Evolutionary conservation across 2,797 vertebrate genomes (phyloP).

Genomic region (Gorsachius magnificus): DNA sequence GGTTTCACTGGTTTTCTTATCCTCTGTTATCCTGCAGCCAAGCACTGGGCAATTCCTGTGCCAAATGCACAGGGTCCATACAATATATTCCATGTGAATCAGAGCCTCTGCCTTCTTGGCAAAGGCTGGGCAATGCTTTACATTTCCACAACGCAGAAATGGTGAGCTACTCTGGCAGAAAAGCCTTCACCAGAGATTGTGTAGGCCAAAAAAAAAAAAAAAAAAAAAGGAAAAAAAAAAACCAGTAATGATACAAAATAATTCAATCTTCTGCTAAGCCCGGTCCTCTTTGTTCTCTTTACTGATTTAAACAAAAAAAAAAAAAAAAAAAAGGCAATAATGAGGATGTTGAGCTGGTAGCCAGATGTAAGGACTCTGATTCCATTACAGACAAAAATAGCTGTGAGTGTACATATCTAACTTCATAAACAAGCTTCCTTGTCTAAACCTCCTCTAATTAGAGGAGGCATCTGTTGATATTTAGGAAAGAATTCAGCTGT

Average conservation of each 20-base stretch:
- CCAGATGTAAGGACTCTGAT: slow-evolving; percentile 36
- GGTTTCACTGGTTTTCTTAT: neutral
- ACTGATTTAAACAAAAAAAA: neutral
- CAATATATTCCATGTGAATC: neutral
- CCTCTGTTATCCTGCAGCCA: neutral
- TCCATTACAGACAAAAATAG: slow-evolving; percentile 48
- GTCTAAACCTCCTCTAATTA: slow-evolving; percentile 42
- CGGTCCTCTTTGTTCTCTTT: neutral
- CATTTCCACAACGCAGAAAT: rapidly evolving
- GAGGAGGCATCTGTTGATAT: slow-evolving; percentile 44
- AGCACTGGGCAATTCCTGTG: neutral
- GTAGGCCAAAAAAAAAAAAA: too few species aligned
- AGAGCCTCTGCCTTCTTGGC: neutral
- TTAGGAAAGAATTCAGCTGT: slow-evolving; percentile 36
- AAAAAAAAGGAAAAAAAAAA: too few species aligned
- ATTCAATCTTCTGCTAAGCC: neutral
- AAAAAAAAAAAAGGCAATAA: neutral
- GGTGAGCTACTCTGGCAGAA: neutral
- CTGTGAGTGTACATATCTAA: neutral
- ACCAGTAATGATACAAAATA: neutral
- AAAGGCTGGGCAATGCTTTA: neutral
- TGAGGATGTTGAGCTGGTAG: neutral
- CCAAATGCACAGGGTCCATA: neutral
- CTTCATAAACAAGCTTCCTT: slow-evolving; percentile 49
- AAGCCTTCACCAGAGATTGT: neutral